Percentiles rank a stretch among this genome's conserved stretches.
These are phyloP conservation scores for Tricholaema leucomelas DNA, from an alignment of 2,113 vertebrate species.

Conservation along the genomic window DNA sequence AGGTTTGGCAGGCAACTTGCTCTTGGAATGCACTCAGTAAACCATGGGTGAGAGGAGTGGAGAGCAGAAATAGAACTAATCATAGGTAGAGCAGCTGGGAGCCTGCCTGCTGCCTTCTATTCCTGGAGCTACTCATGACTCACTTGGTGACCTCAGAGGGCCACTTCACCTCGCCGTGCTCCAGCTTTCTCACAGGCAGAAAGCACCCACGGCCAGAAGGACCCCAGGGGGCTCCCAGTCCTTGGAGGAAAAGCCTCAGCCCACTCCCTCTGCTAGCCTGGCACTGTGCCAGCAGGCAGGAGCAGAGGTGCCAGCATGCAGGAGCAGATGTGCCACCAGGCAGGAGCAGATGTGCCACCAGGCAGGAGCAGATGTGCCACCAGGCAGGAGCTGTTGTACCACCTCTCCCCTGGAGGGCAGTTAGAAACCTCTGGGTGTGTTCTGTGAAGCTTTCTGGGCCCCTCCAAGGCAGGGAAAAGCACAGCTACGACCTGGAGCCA, in stretches of 20 bases:
- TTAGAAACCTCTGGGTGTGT: background rate
- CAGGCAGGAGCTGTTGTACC: rapidly evolving
- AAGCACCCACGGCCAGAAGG: background rate
- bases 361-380: rapidly evolving
- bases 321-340: background rate
- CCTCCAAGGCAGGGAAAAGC: background rate
- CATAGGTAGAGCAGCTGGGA: constrained; percentile 56
- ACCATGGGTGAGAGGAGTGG: constrained; percentile 7
- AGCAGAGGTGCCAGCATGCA: rapidly evolving
- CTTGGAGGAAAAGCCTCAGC: background rate
- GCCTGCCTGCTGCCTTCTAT: constrained; percentile 49
- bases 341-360: background rate
- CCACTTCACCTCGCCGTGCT: constrained; percentile 6
- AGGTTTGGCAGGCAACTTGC: constrained; percentile 27
- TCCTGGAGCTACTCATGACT: constrained; percentile 48
- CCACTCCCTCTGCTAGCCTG: background rate
- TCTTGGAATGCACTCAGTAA: constrained; percentile 61
- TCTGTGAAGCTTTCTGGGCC: background rate
- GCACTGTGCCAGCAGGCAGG: rapidly evolving
- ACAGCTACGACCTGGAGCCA: background rate
- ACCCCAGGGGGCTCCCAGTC: background rate
- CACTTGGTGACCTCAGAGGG: constrained; percentile 44
- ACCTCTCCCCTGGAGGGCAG: background rate
- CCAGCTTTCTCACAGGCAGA: background rate
- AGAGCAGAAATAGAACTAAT: constrained; percentile 55